A percentile compares a stretch with the other conserved stretches of the same genome.
These are phyloP conservation scores for Upupa epops DNA, from an alignment of 2,113 vertebrate species.

Conservation along the genomic window DNA sequence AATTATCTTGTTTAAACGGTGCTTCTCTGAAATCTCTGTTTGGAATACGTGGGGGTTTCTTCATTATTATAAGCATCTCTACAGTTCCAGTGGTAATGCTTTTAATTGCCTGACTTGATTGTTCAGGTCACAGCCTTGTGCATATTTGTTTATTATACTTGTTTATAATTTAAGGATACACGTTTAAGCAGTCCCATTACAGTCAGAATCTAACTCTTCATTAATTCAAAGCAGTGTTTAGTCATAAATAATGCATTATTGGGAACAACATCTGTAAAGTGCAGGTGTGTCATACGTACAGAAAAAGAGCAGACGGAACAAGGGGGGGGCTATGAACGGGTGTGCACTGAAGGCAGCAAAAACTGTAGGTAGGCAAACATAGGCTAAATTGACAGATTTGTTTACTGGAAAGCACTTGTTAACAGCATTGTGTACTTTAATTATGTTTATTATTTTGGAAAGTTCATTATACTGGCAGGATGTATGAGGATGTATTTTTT, in stretches of 20 bases:
- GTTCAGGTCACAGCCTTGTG: slow-evolving; percentile 27
- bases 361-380: neutral
- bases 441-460: neutral
- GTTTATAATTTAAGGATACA: slow-evolving; percentile 33
- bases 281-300: neutral
- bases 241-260: slow-evolving; percentile 50
- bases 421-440: neutral
- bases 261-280: slow-evolving; percentile 22
- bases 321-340: neutral
- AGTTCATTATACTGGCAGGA: neutral
- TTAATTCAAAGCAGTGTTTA: slow-evolving; percentile 49
- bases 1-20: neutral
- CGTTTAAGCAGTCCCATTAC: slow-evolving; percentile 29
- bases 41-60: neutral
- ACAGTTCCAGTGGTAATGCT: slow-evolving; percentile 1
- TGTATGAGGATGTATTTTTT: neutral
- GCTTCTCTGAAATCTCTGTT: neutral
- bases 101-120: slow-evolving; percentile 27
- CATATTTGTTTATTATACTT: slow-evolving; percentile 15
- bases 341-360: neutral
- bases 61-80: neutral
- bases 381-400: neutral
- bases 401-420: slow-evolving; percentile 1
- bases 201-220: slow-evolving; percentile 32
- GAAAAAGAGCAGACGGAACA: neutral